Evolutionary conservation across 2,888 invertebrate species (phyloP), one percentile per base, ranked within the genome.

Genomic region (Parnassius apollo): DNA sequence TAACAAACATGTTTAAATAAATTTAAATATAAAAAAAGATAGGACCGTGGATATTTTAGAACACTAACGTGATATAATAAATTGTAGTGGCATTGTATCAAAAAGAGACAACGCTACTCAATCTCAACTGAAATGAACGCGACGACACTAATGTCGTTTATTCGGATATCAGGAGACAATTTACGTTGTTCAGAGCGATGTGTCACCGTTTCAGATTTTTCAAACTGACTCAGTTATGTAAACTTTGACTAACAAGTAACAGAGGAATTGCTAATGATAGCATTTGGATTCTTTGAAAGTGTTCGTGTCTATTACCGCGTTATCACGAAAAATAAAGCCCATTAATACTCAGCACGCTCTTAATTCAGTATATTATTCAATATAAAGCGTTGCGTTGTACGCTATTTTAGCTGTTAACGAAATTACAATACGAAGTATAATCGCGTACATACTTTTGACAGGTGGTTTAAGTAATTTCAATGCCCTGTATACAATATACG

Each of bases 141-240:
- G 56, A 56, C 45, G 59, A 62, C 48, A 52, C 22, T 53, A 62
- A 58, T 44, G 54, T 13, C 25, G 10, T 52, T 12, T n/a, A 57
- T 53, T 51, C 48, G 49, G 61, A 55, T 66, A 64, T 65, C 63
- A 64, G 62, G 65, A 46, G 53, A 54, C 60, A 66, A 65, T 67
- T 65, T 65, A 68, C 65, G 68, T 68, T 66, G 68, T 70, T 70
- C 74, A 65, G 67, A 72, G 67, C 57, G 67, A 74, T 81, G 82
- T 75, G 80, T 86, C 83, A 84, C 67, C 67, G 49, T 69, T 81
- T 77, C 76, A 80, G 71, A 74, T 75, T 76, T 78, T 82, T 77
- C 70, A 71, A 75, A 61, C 69, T 88, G 88, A 88, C 71, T 88
- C 88, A 89, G 75, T 81, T 75, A 71, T 79, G 75, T 76, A 77